These are phyloP conservation scores for Achatina immaculata DNA, from an alignment of 1,140 invertebrate genomes.

Conservation along the genomic window DNA sequence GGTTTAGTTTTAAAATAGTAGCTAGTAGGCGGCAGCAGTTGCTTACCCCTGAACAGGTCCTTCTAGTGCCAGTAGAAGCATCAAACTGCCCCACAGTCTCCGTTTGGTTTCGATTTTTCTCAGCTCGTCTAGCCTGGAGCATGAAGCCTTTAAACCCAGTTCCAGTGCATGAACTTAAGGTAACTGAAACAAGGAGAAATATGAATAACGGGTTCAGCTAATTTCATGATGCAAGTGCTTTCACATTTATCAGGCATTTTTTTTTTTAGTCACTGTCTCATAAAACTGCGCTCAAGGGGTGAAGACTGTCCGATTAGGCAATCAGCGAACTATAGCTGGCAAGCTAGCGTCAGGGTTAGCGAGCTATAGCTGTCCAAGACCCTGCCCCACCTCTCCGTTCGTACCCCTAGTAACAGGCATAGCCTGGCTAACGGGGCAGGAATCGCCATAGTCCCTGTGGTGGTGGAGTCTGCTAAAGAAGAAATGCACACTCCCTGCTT, in stretches of 20 bases:
- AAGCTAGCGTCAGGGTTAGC: background rate
- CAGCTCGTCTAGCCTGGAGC: conserved; percentile 28
- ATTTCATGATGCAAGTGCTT: no score
- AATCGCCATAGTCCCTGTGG: no score
- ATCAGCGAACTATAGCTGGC: background rate
- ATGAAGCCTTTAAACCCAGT: conserved; percentile 20
- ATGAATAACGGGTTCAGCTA: no score
- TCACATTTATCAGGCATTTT: no score
- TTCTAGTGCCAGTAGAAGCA: background rate
- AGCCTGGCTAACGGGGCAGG: no score
- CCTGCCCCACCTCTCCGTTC: no score
- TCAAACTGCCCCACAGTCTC: background rate
- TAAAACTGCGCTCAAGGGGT: background rate
- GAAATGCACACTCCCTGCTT: no score
- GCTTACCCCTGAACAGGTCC: conserved; percentile 14
- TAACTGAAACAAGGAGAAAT: conserved; percentile 11
- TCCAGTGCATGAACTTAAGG: background rate
- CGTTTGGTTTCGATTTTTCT: background rate
- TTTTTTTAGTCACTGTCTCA: background rate
- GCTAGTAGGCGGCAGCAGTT: background rate
- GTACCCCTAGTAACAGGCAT: no score
- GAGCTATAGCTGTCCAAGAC: background rate
- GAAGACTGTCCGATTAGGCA: background rate
- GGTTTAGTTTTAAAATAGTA: background rate
- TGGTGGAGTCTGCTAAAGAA: no score